These are phyloP conservation scores for Glaucopsyche alexis DNA, from an alignment of 2,888 invertebrate genomes.

Conservation along the genomic window DNA sequence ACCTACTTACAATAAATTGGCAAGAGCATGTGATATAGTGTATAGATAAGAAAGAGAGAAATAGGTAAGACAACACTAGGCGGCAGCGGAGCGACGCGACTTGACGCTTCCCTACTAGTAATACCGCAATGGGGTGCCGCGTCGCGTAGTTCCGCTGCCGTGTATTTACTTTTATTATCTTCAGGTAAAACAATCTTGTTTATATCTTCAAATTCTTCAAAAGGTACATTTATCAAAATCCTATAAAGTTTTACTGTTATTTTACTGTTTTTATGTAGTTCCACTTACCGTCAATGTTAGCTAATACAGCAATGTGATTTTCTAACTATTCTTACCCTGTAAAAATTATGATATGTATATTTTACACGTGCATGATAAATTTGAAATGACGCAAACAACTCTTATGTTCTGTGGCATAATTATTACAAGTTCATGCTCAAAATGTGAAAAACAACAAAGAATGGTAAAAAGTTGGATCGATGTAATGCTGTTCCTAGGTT, in stretches of 20 bases:
- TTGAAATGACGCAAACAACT: background rate
- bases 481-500: background rate
- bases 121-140: no score
- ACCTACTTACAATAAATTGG: background rate
- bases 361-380: background rate
- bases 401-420: background rate
- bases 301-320: conserved; percentile 73
- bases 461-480: background rate
- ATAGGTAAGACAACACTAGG: no score
- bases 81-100: no score
- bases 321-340: conserved; percentile 69
- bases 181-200: no score
- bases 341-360: conserved; percentile 46
- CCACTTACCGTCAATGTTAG: conserved; percentile 43
- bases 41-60: background rate
- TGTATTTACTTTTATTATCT: no score
- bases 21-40: background rate
- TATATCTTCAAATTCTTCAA: no score
- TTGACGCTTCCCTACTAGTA: no score
- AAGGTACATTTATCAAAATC: no score
- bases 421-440: background rate
- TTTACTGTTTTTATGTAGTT: background rate
- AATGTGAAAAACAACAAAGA: background rate
- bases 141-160: no score
- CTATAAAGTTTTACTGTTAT: background rate